These are phyloP conservation scores for Amphibalanus amphitrite DNA, from an alignment of 1,140 invertebrate genomes.

Conservation along the genomic window DNA sequence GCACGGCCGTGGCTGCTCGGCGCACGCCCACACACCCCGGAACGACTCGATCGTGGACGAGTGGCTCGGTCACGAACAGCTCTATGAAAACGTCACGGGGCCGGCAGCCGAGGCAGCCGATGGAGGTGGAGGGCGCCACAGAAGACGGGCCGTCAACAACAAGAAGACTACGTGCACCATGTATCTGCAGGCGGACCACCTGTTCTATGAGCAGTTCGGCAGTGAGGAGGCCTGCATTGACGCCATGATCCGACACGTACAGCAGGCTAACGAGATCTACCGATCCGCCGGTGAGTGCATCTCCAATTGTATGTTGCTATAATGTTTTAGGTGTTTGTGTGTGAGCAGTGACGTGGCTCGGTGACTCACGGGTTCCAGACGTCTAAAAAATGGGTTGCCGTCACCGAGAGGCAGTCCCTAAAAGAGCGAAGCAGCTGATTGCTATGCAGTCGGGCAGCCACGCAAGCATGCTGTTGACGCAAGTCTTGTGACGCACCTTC, in stretches of 20 bases:
- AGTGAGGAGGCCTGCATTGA: slow-evolving; percentile 87
- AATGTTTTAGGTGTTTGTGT: background rate
- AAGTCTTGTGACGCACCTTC: no score
- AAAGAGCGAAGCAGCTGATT: no score
- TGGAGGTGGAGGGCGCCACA: slow-evolving; percentile 2
- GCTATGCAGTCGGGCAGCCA: no score
- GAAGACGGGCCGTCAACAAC: slow-evolving; percentile 46
- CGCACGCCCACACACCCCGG: slow-evolving; percentile 25
- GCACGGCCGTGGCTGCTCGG: slow-evolving; percentile 28
- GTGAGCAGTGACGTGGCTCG: no score
- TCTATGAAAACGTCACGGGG: background rate
- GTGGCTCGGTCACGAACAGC: slow-evolving; percentile 4
- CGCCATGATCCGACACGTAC: slow-evolving; percentile 83
- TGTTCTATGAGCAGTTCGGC: slow-evolving; percentile 79
- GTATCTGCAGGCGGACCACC: slow-evolving; percentile 85
- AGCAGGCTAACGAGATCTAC: slow-evolving; percentile 83
- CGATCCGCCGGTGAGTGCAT: slow-evolving; percentile 55
- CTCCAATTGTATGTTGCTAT: background rate
- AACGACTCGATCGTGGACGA: slow-evolving; percentile 27
- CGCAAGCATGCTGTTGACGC: no score
- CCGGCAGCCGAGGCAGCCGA: background rate
- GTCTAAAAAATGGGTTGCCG: no score
- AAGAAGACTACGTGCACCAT: slow-evolving; percentile 59
- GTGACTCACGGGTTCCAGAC: no score
- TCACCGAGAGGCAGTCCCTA: no score